A percentile compares a stretch with the other conserved stretches of the same genome.
phyloP scores from a whole-genome alignment of 2,797 vertebrate genomes.

The Galaxias olidus region DNA sequence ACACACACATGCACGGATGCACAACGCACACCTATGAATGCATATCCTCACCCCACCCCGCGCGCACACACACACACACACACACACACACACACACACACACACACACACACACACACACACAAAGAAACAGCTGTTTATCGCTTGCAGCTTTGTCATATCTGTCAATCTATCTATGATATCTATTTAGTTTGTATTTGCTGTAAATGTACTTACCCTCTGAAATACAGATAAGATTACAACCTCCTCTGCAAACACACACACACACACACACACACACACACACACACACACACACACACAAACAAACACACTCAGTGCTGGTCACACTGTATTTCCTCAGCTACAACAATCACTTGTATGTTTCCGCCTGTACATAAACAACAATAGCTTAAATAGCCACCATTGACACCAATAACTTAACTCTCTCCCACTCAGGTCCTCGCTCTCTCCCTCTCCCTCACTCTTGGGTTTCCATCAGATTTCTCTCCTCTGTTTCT shows the following conservation, averaged over 20 bases:
- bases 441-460: constrained; percentile 15
- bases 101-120: constrained; percentile 50
- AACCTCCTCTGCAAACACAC: not conserved
- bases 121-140: constrained; percentile 52
- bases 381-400: constrained; percentile 58
- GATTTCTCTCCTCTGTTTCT: constrained; percentile 63
- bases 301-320: constrained; percentile 28
- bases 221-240: constrained; percentile 57
- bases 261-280: not conserved
- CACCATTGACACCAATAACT: constrained; percentile 61
- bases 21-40: not conserved
- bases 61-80: not conserved
- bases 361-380: constrained; percentile 75
- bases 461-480: constrained; percentile 47
- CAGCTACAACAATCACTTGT: constrained; percentile 70
- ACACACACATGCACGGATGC: not conserved
- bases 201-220: constrained; percentile 68
- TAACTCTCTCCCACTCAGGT: constrained; percentile 10
- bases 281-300: constrained; percentile 2
- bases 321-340: constrained; percentile 66
- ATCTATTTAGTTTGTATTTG: constrained; percentile 66
- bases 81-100: constrained; percentile 14
- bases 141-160: constrained; percentile 32
- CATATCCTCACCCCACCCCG: no score
- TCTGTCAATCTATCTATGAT: constrained; percentile 67